phyloP scores from a whole-genome alignment of 2,113 vertebrate species.

The Acanthochromis polyacanthus region DNA sequence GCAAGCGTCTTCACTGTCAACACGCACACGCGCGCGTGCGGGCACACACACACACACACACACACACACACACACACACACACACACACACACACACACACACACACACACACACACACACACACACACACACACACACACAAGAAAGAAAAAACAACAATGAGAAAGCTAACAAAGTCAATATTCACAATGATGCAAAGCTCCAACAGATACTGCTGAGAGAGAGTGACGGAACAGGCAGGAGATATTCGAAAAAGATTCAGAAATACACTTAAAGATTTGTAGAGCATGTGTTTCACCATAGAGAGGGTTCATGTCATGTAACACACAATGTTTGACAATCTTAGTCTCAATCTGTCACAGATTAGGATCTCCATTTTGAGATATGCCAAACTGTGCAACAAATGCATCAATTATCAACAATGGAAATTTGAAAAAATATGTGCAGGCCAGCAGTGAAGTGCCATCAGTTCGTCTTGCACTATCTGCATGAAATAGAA shows the following conservation, averaged over 20 bases:
- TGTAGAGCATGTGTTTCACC: conserved; percentile 9
- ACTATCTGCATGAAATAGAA: no score
- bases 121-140: conserved; percentile 68
- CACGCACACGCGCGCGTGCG: no score
- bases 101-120: conserved; percentile 72
- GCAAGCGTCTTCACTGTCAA: conserved; percentile 85
- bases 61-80: conserved; percentile 53
- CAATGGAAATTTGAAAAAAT: no score
- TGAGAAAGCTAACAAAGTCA: conserved; percentile 66
- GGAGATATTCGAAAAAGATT: conserved; percentile 5
- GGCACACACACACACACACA: conserved; percentile 73
- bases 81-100: conserved; percentile 62
- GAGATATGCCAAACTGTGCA: no score
- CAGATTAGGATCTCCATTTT: no score
- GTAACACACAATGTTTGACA: neutral
- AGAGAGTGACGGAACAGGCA: conserved; percentile 2
- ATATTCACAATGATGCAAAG: conserved; percentile 55
- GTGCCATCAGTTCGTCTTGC: no score
- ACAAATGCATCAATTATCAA: no score
- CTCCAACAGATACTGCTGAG: conserved; percentile 40
- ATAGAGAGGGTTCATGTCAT: neutral
- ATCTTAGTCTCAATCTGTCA: no score
- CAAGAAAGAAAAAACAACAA: conserved; percentile 66
- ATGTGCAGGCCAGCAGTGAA: no score
- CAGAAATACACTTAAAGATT: conserved; percentile 2